These are phyloP conservation scores for Holacanthus passer DNA, from an alignment of 2,113 vertebrate genomes.

Conservation along the genomic window DNA sequence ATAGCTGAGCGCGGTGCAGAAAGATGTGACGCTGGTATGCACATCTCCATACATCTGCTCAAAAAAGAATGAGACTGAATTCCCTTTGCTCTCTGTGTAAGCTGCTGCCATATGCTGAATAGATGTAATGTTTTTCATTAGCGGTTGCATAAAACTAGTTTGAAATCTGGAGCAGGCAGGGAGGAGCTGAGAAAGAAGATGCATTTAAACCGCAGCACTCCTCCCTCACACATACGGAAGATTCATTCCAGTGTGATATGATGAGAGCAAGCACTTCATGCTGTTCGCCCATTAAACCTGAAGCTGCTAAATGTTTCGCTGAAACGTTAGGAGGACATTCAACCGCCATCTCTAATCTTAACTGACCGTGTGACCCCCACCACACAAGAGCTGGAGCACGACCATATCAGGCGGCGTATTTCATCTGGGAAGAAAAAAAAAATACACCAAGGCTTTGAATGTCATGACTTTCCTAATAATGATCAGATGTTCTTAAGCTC, in stretches of 20 bases:
- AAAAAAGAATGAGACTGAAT: constrained; percentile 27
- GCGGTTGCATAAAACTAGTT: constrained; percentile 57
- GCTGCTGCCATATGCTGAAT: constrained; percentile 42
- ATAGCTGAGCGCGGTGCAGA: background rate
- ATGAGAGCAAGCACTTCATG: constrained; percentile 54
- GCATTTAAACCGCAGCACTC: constrained; percentile 42
- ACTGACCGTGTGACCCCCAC: constrained; percentile 54
- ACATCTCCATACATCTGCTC: constrained; percentile 40
- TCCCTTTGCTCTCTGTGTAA: constrained; percentile 15
- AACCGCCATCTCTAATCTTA: constrained; percentile 68
- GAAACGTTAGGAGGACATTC: constrained; percentile 62
- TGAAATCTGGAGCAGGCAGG: constrained; percentile 33
- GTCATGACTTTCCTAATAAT: constrained; percentile 56
- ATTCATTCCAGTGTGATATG: constrained; percentile 57
- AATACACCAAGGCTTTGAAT: constrained; percentile 37
- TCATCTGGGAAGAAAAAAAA: constrained; percentile 50
- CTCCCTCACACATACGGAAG: constrained; percentile 21
- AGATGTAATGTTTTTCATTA: constrained; percentile 58
- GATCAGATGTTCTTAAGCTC: constrained; percentile 62
- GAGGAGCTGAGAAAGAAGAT: constrained; percentile 37
- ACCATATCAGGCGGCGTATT: constrained; percentile 40
- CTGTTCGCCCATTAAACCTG: constrained; percentile 53
- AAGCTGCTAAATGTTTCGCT: constrained; percentile 60
- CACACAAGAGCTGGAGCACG: constrained; percentile 23
- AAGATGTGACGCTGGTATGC: background rate